Conservation (phyloP, 2,797 vertebrate species). For the Anguilla marmorata region DNA sequence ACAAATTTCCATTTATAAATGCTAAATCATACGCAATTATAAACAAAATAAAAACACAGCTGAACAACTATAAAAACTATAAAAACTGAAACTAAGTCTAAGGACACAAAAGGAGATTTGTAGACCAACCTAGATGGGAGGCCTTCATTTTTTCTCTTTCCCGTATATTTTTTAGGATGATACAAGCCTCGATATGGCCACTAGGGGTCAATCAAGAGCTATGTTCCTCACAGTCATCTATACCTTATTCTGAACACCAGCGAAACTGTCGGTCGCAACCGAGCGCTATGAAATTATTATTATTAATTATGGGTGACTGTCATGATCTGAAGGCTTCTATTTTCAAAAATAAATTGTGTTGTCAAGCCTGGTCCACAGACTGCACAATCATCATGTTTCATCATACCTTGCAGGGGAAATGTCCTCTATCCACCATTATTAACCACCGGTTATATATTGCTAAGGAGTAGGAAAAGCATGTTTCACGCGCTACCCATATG, state of each 20-base stretch:
- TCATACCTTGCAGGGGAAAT: too few relatives aligned
- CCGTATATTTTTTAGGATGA: background rate
- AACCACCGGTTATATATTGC: background rate
- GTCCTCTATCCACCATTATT: background rate
- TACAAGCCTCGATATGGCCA: background rate
- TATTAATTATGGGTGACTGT: background rate
- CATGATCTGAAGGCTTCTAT: background rate
- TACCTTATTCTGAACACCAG: background rate
- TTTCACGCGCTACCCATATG: background rate
- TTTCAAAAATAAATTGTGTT: too few relatives aligned
- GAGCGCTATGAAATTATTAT: background rate
- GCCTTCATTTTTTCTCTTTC: background rate
- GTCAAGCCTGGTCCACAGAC: background rate
- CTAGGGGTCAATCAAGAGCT: conserved; percentile 5
- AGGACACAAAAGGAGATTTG: background rate
- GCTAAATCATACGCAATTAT: background rate
- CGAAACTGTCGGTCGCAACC: background rate
- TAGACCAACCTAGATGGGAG: background rate
- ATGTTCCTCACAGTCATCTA: background rate
- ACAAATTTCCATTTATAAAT: background rate
- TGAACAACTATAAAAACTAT: background rate
- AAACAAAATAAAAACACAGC: background rate
- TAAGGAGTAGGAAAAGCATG: background rate
- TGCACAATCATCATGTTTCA: too few relatives aligned
- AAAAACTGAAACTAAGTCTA: background rate